Evolutionary conservation across 2,113 vertebrate genomes (phyloP).

Genomic region (Catagonus wagneri): DNA sequence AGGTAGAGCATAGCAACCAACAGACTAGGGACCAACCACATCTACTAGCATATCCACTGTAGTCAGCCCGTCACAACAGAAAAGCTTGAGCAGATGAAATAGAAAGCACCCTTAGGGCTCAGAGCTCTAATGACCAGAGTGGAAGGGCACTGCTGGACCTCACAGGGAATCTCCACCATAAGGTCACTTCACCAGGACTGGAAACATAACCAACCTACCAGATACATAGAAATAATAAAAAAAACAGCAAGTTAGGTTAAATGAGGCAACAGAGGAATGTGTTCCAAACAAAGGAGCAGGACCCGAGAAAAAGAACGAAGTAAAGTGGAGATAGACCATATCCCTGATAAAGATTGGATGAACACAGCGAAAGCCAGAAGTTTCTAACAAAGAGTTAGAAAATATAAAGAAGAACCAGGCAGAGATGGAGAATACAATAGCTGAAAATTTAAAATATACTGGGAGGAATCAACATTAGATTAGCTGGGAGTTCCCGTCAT

Average conservation of each 20-base stretch:
- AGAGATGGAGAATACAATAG: too few relatives aligned
- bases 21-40: neutral
- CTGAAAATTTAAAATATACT: too few relatives aligned
- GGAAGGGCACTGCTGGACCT: neutral
- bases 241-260: neutral
- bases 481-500: too few relatives aligned
- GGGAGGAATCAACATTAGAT: too few relatives aligned
- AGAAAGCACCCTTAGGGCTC: neutral
- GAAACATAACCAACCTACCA: neutral
- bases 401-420: too few relatives aligned
- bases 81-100: neutral
- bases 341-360: neutral
- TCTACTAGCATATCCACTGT: neutral
- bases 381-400: too few relatives aligned
- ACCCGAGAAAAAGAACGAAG: neutral
- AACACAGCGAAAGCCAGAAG: too few relatives aligned
- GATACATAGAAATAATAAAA: neutral
- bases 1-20: neutral
- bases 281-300: neutral
- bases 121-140: neutral
- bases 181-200: neutral
- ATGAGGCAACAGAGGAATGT: neutral
- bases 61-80: neutral
- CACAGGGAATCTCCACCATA: neutral
- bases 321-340: neutral